Percentiles rank a stretch among this genome's conserved stretches.
Evolutionary conservation across 1,140 invertebrate species (phyloP).

Genomic region (Drosophila gunungcola): DNA sequence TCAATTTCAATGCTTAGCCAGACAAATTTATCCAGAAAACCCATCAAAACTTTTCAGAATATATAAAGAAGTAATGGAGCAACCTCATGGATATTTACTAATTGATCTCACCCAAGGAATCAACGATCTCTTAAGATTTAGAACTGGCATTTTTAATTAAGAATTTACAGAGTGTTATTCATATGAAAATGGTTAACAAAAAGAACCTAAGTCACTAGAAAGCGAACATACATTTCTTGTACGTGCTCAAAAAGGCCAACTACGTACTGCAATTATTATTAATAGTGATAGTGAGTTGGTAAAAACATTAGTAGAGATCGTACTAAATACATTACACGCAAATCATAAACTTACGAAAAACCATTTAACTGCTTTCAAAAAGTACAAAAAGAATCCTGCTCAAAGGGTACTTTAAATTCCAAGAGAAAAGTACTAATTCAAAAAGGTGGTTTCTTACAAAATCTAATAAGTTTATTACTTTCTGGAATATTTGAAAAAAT

Average conservation of each 20-base stretch:
- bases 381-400: background rate
- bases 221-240: too few species aligned
- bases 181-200: conserved; percentile 18
- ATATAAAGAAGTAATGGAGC: too few species aligned
- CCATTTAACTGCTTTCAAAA: background rate
- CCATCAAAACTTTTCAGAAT: background rate
- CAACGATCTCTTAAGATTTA: conserved; percentile 4
- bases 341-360: background rate
- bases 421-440: background rate
- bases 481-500: too few species aligned
- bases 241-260: too few species aligned
- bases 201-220: conserved; percentile 5
- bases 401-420: background rate
- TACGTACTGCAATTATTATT: conserved; percentile 1
- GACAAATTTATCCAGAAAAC: conserved; percentile 11
- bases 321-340: too few species aligned
- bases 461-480: too few species aligned
- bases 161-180: too few species aligned
- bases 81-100: too few species aligned
- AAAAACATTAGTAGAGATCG: conserved; percentile 1
- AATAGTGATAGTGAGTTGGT: background rate
- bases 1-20: conserved; percentile 8
- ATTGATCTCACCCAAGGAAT: too few species aligned
- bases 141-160: too few species aligned
- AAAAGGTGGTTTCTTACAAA: too few species aligned